A percentile compares a stretch with the other conserved stretches of the same genome.
Conservation (phyloP, 2,797 vertebrate species). For the Limosa lapponica region DNA sequence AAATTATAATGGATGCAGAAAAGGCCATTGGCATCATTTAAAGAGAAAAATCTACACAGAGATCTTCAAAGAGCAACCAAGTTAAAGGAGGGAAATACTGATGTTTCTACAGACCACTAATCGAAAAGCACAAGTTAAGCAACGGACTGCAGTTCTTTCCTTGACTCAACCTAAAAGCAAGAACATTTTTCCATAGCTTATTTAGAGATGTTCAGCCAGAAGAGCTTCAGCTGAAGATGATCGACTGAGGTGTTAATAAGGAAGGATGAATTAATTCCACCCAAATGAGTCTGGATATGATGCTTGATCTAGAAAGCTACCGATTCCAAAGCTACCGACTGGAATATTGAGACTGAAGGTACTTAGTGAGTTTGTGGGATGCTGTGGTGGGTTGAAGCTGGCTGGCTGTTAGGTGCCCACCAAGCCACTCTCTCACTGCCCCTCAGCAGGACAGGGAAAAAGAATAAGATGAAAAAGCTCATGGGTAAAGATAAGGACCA, state of each 20-base stretch:
- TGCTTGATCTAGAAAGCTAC: background rate
- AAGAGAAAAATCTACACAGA: background rate
- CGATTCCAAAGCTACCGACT: background rate
- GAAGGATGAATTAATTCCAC: background rate
- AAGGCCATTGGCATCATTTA: background rate
- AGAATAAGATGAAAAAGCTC: background rate
- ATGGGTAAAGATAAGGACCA: background rate
- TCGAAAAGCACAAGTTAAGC: background rate
- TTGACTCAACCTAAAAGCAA: background rate
- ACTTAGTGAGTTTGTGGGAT: background rate
- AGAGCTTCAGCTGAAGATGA: background rate
- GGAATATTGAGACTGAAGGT: background rate
- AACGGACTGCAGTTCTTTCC: background rate
- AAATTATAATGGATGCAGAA: background rate
- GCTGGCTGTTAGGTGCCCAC: background rate
- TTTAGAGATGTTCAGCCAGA: background rate
- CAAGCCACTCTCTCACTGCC: background rate
- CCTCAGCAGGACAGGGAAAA: background rate
- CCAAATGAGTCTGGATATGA: background rate
- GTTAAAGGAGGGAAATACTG: background rate
- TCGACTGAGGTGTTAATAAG: background rate
- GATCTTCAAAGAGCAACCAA: background rate
- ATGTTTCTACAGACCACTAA: background rate
- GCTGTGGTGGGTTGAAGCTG: background rate
- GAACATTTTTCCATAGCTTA: background rate